phyloP scores from a whole-genome alignment of 2,113 vertebrate genomes.

The Tauraco erythrolophus region DNA sequence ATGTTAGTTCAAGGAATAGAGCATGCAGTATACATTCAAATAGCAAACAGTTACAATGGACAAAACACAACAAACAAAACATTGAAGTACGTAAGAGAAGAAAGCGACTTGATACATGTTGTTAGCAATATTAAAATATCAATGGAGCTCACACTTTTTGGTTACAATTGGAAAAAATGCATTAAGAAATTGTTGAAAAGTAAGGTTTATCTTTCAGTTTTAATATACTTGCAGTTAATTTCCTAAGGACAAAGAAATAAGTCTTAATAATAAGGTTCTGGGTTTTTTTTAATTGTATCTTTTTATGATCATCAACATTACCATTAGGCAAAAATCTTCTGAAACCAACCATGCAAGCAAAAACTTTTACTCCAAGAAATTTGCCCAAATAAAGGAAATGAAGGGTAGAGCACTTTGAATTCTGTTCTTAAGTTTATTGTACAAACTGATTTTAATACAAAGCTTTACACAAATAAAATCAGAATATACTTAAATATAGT shows the following conservation, averaged over 20 bases:
- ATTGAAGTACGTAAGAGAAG: background rate
- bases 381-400: background rate
- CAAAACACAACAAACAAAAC: background rate
- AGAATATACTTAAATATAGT: background rate
- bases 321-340: background rate
- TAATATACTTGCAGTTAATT: background rate
- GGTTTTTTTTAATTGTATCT: background rate
- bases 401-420: background rate
- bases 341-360: background rate
- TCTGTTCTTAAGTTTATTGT: background rate
- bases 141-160: background rate
- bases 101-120: background rate
- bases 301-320: background rate
- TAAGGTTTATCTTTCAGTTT: background rate
- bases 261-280: background rate
- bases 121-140: background rate
- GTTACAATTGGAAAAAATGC: background rate
- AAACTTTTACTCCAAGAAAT: background rate
- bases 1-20: background rate
- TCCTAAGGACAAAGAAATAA: background rate
- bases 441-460: background rate
- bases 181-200: background rate
- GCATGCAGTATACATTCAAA: background rate
- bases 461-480: background rate
- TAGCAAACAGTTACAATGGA: background rate